phyloP scores from a whole-genome alignment of 2,797 vertebrate genomes.

The Gallinago nigripennis region DNA sequence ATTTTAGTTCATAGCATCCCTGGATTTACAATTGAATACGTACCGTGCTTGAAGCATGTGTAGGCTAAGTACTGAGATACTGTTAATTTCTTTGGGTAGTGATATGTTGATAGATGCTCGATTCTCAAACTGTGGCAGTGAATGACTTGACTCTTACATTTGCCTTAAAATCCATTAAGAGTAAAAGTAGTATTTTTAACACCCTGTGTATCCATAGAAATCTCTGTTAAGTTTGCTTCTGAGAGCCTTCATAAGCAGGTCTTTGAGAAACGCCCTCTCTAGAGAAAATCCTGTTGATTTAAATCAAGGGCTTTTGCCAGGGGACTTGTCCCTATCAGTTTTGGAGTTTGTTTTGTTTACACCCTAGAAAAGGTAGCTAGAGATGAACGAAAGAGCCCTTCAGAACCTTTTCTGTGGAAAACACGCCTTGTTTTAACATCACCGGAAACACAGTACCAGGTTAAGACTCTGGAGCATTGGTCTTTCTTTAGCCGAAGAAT shows the following conservation, averaged over 20 bases:
- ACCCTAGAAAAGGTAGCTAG: background rate
- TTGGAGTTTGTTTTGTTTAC: background rate
- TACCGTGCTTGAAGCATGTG: background rate
- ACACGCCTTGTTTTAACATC: background rate
- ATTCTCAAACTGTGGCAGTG: background rate
- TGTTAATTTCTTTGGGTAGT: background rate
- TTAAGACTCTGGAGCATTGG: conserved; percentile 30
- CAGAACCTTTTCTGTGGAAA: background rate
- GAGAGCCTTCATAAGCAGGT: background rate
- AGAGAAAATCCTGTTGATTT: background rate
- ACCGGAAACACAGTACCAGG: conserved; percentile 18
- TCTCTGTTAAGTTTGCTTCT: background rate
- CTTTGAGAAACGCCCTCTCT: background rate
- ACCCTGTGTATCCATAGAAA: background rate
- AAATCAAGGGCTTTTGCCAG: background rate
- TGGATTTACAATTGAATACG: background rate
- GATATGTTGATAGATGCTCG: background rate
- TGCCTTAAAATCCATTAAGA: background rate
- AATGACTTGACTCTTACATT: background rate
- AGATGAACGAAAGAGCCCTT: background rate
- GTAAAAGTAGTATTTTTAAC: background rate
- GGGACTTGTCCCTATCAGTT: background rate
- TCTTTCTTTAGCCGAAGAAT: conserved; percentile 66
- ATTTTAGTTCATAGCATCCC: background rate
- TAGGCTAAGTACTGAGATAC: background rate